These are phyloP conservation scores for Salvelinus fontinalis DNA, from an alignment of 2,113 vertebrate genomes.

Conservation along the genomic window DNA sequence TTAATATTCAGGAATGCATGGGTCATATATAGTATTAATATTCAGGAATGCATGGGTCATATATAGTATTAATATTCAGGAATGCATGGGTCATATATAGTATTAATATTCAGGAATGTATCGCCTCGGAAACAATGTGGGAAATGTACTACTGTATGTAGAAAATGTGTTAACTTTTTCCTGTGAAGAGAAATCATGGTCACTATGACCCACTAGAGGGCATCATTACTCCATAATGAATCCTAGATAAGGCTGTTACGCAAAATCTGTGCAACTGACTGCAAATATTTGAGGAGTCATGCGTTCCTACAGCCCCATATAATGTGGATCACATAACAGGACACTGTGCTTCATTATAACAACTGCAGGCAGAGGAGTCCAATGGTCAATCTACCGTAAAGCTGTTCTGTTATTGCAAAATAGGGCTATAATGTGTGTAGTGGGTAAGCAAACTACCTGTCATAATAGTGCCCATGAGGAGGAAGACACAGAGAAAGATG, in stretches of 20 bases:
- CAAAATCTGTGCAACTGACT: background rate
- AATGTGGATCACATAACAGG: background rate
- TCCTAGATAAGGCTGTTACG: background rate
- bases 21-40: too few relatives aligned
- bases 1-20: background rate
- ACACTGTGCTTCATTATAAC: background rate
- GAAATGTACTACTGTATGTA: background rate
- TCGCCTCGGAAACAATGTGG: background rate
- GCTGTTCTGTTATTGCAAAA: background rate
- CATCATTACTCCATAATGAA: background rate
- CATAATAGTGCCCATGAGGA: constrained; percentile 80
- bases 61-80: background rate
- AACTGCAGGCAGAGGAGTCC: background rate
- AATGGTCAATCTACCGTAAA: constrained; percentile 3
- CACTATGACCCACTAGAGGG: constrained; percentile 48
- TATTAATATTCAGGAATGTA: background rate
- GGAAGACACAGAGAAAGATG: constrained; percentile 85
- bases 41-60: too few relatives aligned
- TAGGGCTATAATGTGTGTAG: too few relatives aligned
- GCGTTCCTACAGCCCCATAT: background rate
- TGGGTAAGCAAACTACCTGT: constrained; percentile 77
- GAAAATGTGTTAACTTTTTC: background rate
- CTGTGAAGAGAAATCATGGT: background rate
- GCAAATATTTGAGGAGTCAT: background rate
- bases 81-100: too few relatives aligned